Percentiles rank a stretch among this genome's conserved stretches.
Evolutionary conservation across 2,888 invertebrate genomes (phyloP).

Genomic region (Pachydiplax longipennis): DNA sequence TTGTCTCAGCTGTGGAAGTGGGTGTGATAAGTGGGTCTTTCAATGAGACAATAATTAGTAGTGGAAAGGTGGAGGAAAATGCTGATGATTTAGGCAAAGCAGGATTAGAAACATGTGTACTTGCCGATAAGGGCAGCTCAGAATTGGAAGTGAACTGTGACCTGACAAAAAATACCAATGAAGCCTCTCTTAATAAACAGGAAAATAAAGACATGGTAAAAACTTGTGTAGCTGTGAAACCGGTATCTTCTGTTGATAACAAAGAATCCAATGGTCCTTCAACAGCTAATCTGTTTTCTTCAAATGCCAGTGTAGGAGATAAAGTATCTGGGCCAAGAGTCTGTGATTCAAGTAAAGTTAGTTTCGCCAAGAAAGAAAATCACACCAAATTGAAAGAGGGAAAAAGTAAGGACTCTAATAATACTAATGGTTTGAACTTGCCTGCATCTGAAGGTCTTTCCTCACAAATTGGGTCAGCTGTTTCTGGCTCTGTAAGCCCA

Average conservation of each 20-base stretch:
- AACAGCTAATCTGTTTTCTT: not conserved
- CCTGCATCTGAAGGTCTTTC: not conserved
- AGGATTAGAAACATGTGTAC: constrained; percentile 47
- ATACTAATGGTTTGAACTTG: not conserved
- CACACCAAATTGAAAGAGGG: not conserved
- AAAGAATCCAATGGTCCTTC: not conserved
- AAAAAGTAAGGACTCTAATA: not conserved
- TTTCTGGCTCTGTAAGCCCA: not conserved
- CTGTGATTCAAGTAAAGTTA: not conserved
- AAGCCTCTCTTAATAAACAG: not conserved
- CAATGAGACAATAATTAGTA: constrained; percentile 45
- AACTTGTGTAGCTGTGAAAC: not conserved
- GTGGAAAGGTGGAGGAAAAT: constrained; percentile 45
- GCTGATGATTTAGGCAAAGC: constrained; percentile 39
- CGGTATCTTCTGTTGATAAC: not conserved
- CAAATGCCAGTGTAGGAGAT: not conserved
- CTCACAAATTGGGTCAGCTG: not conserved
- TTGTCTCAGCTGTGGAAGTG: constrained; percentile 54
- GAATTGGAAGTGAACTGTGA: constrained; percentile 37
- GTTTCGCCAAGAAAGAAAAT: not conserved
- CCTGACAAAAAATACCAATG: not conserved
- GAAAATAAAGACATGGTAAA: not conserved
- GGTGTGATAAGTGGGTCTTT: constrained; percentile 37
- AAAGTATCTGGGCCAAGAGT: not conserved
- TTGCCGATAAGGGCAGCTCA: constrained; percentile 48